Base-by-base conservation (phyloP, 1,140 invertebrate genomes). In the Ceratosolen fusciceps region DNA sequence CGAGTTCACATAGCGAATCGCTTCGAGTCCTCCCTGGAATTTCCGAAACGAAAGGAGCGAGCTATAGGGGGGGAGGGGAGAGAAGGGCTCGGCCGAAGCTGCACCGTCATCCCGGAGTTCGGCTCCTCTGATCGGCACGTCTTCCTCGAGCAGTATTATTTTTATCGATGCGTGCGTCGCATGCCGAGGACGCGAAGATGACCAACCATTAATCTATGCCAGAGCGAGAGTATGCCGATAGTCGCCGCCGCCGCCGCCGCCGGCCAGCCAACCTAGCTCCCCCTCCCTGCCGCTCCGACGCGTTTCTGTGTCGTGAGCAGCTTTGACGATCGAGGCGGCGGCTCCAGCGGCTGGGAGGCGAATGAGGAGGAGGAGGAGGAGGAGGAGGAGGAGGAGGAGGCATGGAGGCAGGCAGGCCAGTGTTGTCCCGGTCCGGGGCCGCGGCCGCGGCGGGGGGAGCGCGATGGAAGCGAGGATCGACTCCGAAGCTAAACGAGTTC, bases 121-220 rank as follows among this genome's bases (percentile, higher is more conserved):
- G 62, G 47, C 60, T 60, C 24, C 62, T 70, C 24, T 37, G 49
- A 70, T 70, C 52, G 67, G 49, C 67, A 77, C 65, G 52, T 77
- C 21, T 24, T 70, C 68, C 34, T 54, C 49, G 19, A 12, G 5
- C 12, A 52, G 78, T 49, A 49, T 71, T 75, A 68, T 80, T 75
- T 80, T 75, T 70, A 71, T 76, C 68, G 52, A 71, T 72, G 34
- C 34, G 47, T 74, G 19, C 58, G 58, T 75, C 65, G 43, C 34
- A 34, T 68, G 21, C 74, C 24, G 31, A 39, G 31, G 39, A 19
- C 31, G 34, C 67, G 62, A 60, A n/a, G 47, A 74, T 80, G 34
- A 34, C 60, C 62, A 52, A 21, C 79, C 79, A 75, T 80, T 80
- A 80, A 80, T 80, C 79, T 72, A 79, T 68, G 78, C 71, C 73